phyloP scores from a whole-genome alignment of 2,888 invertebrate species.

The Lasioglossum morio region DNA sequence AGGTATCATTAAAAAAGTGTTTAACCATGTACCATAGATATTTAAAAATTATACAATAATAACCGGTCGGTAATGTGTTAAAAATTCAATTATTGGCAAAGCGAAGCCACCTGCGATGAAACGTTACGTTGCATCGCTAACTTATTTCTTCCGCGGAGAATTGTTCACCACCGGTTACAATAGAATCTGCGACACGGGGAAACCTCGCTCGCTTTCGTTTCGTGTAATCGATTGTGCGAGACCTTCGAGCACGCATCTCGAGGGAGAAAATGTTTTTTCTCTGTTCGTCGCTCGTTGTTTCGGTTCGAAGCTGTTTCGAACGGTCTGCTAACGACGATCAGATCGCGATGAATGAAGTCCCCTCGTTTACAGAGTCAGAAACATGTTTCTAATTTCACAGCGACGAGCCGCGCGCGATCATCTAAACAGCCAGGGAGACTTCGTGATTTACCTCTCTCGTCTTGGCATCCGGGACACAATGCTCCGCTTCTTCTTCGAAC shows the following conservation, averaged over 20 bases:
- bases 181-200: background rate
- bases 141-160: background rate
- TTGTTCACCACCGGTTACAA: background rate
- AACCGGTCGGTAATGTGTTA: too few relatives aligned
- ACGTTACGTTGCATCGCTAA: background rate
- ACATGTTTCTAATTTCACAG: background rate
- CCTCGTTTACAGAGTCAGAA: background rate
- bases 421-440: background rate
- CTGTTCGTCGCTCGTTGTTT: background rate
- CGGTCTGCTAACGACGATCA: too few relatives aligned
- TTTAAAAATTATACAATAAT: too few relatives aligned
- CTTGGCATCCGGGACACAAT: background rate
- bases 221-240: slow-evolving; percentile 1
- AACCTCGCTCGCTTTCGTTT: slow-evolving; percentile 1
- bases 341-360: background rate
- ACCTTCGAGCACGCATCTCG: background rate
- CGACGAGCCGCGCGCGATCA: background rate
- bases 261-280: background rate
- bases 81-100: background rate
- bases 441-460: background rate
- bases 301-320: background rate
- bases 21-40: too few relatives aligned
- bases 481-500: background rate
- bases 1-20: too few relatives aligned
- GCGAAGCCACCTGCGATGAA: background rate